Base-by-base conservation (phyloP, 1,140 invertebrate genomes). In the Dolichoris vasculosae region DNA sequence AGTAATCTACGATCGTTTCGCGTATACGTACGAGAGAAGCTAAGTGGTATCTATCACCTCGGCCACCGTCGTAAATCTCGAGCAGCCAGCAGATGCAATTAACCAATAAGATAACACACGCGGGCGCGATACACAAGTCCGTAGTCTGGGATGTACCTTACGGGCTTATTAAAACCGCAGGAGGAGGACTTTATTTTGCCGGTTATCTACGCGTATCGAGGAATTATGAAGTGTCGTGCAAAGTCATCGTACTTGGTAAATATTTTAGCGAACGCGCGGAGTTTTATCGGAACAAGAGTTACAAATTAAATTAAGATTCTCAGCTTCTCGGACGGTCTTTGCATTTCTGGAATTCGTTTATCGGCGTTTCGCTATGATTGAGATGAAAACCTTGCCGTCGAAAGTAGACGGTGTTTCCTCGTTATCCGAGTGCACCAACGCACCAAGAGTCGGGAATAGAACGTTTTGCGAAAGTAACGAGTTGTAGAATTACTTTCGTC, bases 41-140 rank as follows among this genome's bases (percentile, higher is more conserved):
- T 79, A 78, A 86, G 85, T 85, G 86, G 90, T 84, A 84, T 84
- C 83, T 90, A 90, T 88, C 87, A 51, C 85, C 76, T 82, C 80
- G 84, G 85, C 64, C 63, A 80, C 78, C 73, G 84, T 87, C 89
- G 88, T 90, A 90, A 90, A 90, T 90, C 89, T 88, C 80, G n/a
- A 20, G 32, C 75, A 69, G 86, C 82, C 83, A 87, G 89, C 90
- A 88, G 87, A 89, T 87, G 90, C 89, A 90, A 90, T 90, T 90
- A 90, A 90, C 90, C 89, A 89, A 89, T 89, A 84, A 89, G 89
- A 90, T 90, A 90, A 81, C 26, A 38, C 23, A 46, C 38, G 20
- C 73, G 55, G 20, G 51, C n/a, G 76, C 76, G 51, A 15, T 83
- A 64, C 82, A 67, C 71, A 1, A 51, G 15, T n/a, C 15, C 0